Evolutionary conservation across 1,140 invertebrate genomes (phyloP).

Genomic region (Liolophura sinensis): DNA sequence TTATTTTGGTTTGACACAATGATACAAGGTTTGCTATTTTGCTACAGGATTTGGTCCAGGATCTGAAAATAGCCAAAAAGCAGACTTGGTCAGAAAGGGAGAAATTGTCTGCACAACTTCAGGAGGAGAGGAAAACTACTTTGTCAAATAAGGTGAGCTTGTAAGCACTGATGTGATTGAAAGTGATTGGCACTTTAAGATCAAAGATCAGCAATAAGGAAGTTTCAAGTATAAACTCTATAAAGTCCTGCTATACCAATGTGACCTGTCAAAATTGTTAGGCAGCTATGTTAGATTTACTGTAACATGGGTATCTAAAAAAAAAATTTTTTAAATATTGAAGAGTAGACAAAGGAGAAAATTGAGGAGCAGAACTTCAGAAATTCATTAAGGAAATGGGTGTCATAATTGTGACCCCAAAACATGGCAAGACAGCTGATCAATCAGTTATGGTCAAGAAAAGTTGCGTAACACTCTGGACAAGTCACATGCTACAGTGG

Average conservation of each 20-base stretch:
- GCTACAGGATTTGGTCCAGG: conserved; percentile 43
- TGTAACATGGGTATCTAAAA: too few relatives aligned
- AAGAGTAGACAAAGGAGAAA: too few relatives aligned
- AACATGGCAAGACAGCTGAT: not conserved
- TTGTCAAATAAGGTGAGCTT: conserved; percentile 46
- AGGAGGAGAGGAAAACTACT: conserved; percentile 48
- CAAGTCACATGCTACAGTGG: too few relatives aligned
- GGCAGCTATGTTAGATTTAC: too few relatives aligned
- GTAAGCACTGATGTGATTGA: not conserved
- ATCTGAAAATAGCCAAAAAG: conserved; percentile 50
- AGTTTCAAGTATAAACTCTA: too few relatives aligned
- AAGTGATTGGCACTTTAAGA: not conserved
- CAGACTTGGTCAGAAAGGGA: conserved; percentile 50
- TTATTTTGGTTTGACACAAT: not conserved
- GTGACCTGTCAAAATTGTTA: too few relatives aligned
- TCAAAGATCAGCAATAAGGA: too few relatives aligned
- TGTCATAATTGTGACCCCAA: too few relatives aligned
- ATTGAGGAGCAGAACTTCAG: too few relatives aligned
- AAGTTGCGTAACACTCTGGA: not conserved
- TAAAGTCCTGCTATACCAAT: too few relatives aligned
- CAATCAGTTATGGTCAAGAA: not conserved
- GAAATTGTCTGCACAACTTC: conserved; percentile 34
- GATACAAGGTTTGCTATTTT: not conserved
- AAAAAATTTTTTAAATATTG: too few relatives aligned
- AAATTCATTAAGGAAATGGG: too few relatives aligned